phyloP scores from a whole-genome alignment of 1,140 invertebrate genomes.

The Eubasilissa regina region DNA sequence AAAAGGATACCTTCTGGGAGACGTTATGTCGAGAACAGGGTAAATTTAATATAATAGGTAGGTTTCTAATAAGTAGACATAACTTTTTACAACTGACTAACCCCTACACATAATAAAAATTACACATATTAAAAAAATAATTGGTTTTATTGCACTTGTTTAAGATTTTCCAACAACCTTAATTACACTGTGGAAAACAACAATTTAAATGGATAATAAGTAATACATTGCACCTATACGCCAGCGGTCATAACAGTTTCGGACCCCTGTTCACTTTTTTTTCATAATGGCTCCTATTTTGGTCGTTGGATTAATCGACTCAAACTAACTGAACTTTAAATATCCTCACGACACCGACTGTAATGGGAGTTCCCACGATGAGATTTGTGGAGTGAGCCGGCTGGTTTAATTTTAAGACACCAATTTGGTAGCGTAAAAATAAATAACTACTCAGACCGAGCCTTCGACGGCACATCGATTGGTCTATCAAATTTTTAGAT shows the following conservation, averaged over 20 bases:
- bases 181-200: too few species aligned
- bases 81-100: too few species aligned
- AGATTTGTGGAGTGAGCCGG: slow-evolving; percentile 24
- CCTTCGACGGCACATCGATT: slow-evolving; percentile 11
- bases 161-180: too few species aligned
- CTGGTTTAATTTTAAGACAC: slow-evolving; percentile 45
- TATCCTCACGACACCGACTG: slow-evolving; percentile 48
- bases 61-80: too few species aligned
- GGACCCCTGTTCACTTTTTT: slow-evolving; percentile 33
- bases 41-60: too few species aligned
- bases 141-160: too few species aligned
- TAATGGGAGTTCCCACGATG: slow-evolving; percentile 58
- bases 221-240: too few species aligned
- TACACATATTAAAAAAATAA: too few species aligned
- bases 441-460: slow-evolving; percentile 26
- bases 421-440: slow-evolving; percentile 45
- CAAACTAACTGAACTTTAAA: slow-evolving; percentile 55
- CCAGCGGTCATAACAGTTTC: neutral
- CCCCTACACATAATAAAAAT: too few species aligned
- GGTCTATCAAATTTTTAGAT: neutral
- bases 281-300: slow-evolving; percentile 57
- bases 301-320: slow-evolving; percentile 58
- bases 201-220: too few species aligned
- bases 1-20: too few species aligned
- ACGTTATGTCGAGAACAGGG: too few species aligned